These are phyloP conservation scores for Diachasmimorpha longicaudata DNA, from an alignment of 1,140 invertebrate species.

Conservation along the genomic window DNA sequence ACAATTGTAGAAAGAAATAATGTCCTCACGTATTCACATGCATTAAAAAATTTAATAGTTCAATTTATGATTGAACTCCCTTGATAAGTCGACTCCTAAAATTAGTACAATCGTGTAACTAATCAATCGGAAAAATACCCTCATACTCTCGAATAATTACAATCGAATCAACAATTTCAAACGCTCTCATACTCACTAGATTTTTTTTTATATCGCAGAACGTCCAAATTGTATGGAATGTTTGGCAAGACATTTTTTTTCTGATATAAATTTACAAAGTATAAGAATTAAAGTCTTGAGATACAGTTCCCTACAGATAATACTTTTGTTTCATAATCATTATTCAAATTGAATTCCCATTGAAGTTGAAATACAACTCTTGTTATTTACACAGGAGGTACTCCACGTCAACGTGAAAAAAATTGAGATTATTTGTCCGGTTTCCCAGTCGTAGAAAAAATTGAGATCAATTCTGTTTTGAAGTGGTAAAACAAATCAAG, in stretches of 20 bases:
- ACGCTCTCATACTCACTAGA: conserved; percentile 45
- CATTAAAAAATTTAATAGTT: neutral
- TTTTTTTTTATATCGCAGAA: conserved; percentile 8
- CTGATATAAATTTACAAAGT: conserved; percentile 56
- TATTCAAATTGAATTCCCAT: neutral
- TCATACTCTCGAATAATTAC: neutral
- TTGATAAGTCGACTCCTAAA: neutral
- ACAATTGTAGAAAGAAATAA: neutral
- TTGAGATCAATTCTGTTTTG: too few relatives aligned
- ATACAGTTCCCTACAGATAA: conserved; percentile 7
- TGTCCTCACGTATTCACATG: neutral
- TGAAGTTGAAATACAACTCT: neutral
- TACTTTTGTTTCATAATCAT: neutral
- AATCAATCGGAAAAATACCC: neutral
- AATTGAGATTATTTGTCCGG: too few relatives aligned
- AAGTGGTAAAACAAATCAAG: too few relatives aligned
- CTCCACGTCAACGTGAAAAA: too few relatives aligned
- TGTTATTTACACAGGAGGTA: conserved; percentile 8
- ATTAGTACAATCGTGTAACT: too few relatives aligned
- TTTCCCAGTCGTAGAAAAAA: too few relatives aligned
- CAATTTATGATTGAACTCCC: neutral
- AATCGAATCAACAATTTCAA: neutral
- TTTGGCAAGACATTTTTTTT: conserved; percentile 41
- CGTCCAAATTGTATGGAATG: conserved; percentile 27
- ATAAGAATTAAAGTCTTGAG: conserved; percentile 42